Conservation (phyloP, 2,888 invertebrate genomes). For the Scaptodrosophila latifasciaeformis region DNA sequence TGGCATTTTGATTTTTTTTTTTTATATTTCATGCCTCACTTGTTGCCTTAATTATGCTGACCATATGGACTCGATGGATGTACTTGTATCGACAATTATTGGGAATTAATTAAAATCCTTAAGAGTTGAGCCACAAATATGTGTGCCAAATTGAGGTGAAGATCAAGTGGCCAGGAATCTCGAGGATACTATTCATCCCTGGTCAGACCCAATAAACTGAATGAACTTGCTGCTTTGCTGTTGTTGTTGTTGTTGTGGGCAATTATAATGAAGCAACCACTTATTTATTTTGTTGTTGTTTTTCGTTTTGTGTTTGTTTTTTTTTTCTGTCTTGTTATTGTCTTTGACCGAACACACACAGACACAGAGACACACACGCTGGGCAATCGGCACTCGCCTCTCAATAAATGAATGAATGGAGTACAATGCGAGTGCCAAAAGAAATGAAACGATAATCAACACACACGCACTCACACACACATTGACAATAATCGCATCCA, state of each 20-base stretch:
- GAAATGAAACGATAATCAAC: conserved; percentile 58
- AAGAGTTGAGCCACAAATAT: too few relatives aligned
- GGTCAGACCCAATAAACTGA: too few relatives aligned
- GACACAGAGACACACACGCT: too few relatives aligned
- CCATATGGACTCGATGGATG: background rate
- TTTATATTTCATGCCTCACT: conserved; percentile 11
- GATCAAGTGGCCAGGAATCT: too few relatives aligned
- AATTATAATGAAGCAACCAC: background rate
- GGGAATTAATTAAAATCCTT: conserved; percentile 4
- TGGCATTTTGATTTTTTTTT: too few relatives aligned
- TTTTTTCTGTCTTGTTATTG: too few relatives aligned
- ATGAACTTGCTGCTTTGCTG: too few relatives aligned
- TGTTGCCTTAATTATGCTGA: conserved; percentile 3
- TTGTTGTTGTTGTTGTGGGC: background rate
- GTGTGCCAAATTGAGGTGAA: too few relatives aligned
- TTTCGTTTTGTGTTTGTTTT: background rate
- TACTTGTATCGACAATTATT: background rate
- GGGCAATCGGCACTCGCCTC: background rate
- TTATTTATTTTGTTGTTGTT: background rate
- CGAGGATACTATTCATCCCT: too few relatives aligned
- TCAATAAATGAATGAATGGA: conserved; percentile 1
- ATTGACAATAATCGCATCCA: conserved; percentile 13
- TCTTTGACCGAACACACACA: too few relatives aligned
- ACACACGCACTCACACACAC: conserved; percentile 20
- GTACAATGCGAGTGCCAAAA: conserved; percentile 5